Conservation (phyloP, 2,797 vertebrate genomes). For the Coendou prehensilis region DNA sequence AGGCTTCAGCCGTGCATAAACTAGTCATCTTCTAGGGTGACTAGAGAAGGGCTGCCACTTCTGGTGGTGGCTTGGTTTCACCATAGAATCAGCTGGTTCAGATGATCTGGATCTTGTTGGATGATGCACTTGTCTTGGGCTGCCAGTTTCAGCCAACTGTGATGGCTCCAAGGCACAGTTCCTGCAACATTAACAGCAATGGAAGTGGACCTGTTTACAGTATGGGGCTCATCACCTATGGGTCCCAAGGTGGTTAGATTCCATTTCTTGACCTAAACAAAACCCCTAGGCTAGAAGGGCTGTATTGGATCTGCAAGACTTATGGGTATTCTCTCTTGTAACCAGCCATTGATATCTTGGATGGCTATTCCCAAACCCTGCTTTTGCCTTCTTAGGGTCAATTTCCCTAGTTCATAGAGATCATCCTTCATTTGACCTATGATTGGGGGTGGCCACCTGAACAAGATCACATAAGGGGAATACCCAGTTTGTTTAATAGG, state of each 20-base stretch:
- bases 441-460: neutral
- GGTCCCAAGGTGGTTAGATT: neutral
- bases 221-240: neutral
- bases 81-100: too few species aligned
- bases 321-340: neutral
- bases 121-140: neutral
- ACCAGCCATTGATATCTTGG: neutral
- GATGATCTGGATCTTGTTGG: neutral
- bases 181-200: neutral
- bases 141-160: neutral
- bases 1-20: too few species aligned
- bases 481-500: neutral
- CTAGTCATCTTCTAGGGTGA: neutral
- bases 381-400: neutral
- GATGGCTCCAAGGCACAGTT: neutral
- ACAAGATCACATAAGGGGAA: neutral
- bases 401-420: neutral
- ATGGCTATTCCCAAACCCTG: neutral
- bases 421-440: neutral
- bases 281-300: neutral
- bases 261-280: neutral
- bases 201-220: neutral
- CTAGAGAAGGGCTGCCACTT: neutral
- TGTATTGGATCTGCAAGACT: neutral
- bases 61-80: too few species aligned